phyloP scores from a whole-genome alignment of 2,113 vertebrate genomes.

The Psettodes erumei region DNA sequence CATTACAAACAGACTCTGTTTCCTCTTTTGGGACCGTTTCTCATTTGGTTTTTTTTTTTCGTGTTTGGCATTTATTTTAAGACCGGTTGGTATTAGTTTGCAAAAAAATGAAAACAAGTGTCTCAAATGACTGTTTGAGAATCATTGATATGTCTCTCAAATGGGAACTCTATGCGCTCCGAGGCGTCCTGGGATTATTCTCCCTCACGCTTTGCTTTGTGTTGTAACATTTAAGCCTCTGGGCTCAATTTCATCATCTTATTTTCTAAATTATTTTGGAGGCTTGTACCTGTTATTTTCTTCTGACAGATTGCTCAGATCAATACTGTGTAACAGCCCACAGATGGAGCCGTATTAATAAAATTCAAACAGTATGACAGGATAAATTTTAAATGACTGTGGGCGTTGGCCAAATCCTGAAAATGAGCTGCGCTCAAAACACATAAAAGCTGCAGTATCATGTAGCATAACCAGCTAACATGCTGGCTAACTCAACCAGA shows the following conservation, averaged over 20 bases:
- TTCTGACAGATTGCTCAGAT: not conserved
- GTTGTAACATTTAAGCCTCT: conserved; percentile 2
- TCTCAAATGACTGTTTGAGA: conserved; percentile 20
- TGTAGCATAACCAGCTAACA: too few species aligned
- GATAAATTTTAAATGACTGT: not conserved
- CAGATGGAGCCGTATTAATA: not conserved
- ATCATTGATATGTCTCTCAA: conserved; percentile 47
- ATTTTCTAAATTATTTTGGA: not conserved
- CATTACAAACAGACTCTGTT: not conserved
- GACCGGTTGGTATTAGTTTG: too few species aligned
- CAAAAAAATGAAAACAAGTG: conserved; percentile 20
- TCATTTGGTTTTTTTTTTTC: not conserved
- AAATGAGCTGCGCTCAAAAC: too few species aligned
- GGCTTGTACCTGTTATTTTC: not conserved
- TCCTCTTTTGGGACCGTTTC: not conserved
- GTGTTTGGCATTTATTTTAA: not conserved
- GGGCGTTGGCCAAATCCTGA: too few species aligned
- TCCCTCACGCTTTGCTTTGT: not conserved
- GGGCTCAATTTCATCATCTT: not conserved
- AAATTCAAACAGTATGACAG: not conserved
- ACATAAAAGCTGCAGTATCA: too few species aligned
- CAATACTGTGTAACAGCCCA: not conserved
- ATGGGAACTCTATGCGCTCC: conserved; percentile 7
- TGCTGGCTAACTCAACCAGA: too few species aligned
- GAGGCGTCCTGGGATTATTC: not conserved